Base-by-base conservation (phyloP, 1,140 invertebrate genomes). In the Atta cephalotes region DNA sequence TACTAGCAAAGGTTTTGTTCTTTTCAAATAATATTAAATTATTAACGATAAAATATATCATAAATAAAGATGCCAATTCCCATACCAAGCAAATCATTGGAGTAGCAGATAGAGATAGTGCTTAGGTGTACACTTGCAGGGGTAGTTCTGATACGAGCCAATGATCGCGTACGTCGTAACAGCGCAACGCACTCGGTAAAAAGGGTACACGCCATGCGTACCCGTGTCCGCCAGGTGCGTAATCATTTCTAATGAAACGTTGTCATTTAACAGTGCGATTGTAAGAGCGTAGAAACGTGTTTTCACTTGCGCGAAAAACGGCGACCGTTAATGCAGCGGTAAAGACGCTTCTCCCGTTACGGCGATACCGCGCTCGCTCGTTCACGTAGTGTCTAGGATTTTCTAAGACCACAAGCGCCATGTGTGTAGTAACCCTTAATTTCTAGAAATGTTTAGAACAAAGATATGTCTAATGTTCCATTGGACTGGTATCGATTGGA, bases 241-340 rank as follows among this genome's bases (percentile, higher is more conserved):
- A 94, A 95, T 95, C 93, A 94, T 94, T 95, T 95, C 93, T 93
- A 94, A 94, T 94, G 93, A 95, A 95, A 95, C 90, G 92, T 92
- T 93, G 93, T 94, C 93, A 93, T 93, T 94, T 93, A 94, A 93
- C 91, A 93, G 94, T 92, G 92, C 94, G 93, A 93, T 93, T 91
- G 90, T 92, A 92, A 91, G 91, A 92, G 88, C 89, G 86, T 88
- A 92, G 89, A 94, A 95, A 95, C 94, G 93, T 95, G 94, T 95
- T 95, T 95, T 94, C 94, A 95, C 93, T 94, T 94, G 92, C 90
- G 93, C 93, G 94, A 95, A 95, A 95, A 95, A 95, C 94, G 91
- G 65, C 93, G 92, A 95, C 95, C 95, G 95, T 95, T 95, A 95
- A 95, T 95, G 94, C 95, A 95, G 95, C 95, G 95, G 95, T 95